Base-by-base conservation (phyloP, 2,797 vertebrate species). In the Mormyrus proboscirostris region DNA sequence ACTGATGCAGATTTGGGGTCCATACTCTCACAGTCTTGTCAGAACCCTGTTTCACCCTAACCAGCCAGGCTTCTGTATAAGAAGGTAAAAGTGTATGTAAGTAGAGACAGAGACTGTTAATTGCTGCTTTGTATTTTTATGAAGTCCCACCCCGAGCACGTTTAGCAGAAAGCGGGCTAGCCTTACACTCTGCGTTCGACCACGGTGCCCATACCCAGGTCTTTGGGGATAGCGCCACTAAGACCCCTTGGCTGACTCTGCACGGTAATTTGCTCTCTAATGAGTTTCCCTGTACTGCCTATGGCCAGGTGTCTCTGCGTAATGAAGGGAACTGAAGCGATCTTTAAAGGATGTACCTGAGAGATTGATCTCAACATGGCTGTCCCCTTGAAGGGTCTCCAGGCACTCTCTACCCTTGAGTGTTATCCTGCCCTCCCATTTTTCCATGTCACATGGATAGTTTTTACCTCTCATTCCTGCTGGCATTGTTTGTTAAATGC, bases 291-390 rank as follows among this genome's bases (percentile, higher is more conserved):
- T 88, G 55, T 44, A 65, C 90, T 91, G 87, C 92, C 91, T 50
- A 95, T 95, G 95, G 95, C 95, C 94, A 95, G 96, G 95, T 62
- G 91, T 94, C 92, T 92, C 88, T 49, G 69, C 85, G 69, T 88
- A 87, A 90, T 91, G 94, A 92, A 76, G 90, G 91, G 44, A 92
- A 84, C 82, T 25, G 41, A 49, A 50, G 76, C 82, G n/a, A 10
- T 91, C 94, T 94, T 94, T 96, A 95, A 96, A 94, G 93, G 92
- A 93, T 95, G 92, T 94, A 96, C 95, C 95, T 94, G 94, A 95
- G 95, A 95, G 95, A 96, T 95, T 96, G 94, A 90, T 93, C 93
- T 94, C 94, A 95, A 95, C 93, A 92, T 92, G 93, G 93, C 92
- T 93, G 88, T 89, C 92, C 92, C 92, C 91, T 83, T 50, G 65